phyloP scores from a whole-genome alignment of 2,113 vertebrate genomes.

The Camelus bactrianus region DNA sequence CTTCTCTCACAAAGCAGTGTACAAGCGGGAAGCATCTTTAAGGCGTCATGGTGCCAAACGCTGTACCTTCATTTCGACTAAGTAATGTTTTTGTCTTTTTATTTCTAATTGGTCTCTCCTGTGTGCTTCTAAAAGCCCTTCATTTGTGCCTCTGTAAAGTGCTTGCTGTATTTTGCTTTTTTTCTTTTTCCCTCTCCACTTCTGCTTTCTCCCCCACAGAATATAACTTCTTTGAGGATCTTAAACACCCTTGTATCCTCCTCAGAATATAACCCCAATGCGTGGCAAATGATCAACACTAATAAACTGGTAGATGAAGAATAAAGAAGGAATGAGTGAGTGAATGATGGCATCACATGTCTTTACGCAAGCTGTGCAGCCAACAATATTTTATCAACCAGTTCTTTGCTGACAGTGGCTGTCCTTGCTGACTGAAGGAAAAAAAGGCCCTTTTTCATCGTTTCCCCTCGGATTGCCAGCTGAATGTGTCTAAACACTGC shows the following conservation, averaged over 20 bases:
- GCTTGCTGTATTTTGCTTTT: not conserved
- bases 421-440: not conserved
- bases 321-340: not conserved
- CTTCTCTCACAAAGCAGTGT: not conserved
- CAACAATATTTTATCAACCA: not conserved
- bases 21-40: not conserved
- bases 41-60: not conserved
- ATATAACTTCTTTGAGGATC: not conserved
- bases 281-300: not conserved
- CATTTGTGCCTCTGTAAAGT: not conserved
- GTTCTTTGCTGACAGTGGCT: not conserved
- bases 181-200: not conserved
- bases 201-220: not conserved
- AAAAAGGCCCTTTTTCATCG: fast-evolving
- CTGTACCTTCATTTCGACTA: not conserved
- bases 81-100: not conserved
- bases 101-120: not conserved
- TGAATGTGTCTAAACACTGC: not conserved
- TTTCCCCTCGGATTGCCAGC: not conserved
- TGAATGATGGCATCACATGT: not conserved
- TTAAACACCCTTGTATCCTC: not conserved
- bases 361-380: not conserved
- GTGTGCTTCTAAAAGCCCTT: not conserved
- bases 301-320: not conserved
- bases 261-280: not conserved